Base-by-base conservation (phyloP, 1,140 invertebrate genomes). In the Brachystomella parvula region DNA sequence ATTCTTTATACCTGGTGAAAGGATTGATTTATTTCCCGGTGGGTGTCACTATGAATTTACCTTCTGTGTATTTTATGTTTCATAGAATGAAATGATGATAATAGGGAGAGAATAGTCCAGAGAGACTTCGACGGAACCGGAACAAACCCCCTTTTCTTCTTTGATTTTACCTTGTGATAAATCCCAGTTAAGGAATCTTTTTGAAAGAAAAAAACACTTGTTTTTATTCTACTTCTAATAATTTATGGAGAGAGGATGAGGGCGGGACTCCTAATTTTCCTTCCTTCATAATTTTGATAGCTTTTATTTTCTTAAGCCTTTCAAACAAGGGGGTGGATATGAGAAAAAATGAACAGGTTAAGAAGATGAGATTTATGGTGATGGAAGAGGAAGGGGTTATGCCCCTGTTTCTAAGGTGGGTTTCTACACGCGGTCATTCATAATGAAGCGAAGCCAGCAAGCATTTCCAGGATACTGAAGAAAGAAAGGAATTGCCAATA, bases 261-360 rank as follows among this genome's bases (percentile, higher is more conserved):
- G 49, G 49, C 12, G 24, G 49, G 49, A 17, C 24, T 39, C 35
- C 6, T 39, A 26, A 53, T 53, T 53, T 53, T 53, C 15, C 21
- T 53, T n/a, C n/a, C n/a, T 53, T 53, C 49, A 53, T 19, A 53
- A 53, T 53, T 53, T 53, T 53, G 24, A 53, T 53, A 53, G 24
- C 49, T 53, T 53, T 24, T 6, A 26, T 19, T 53, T 53, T 24
- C 24, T 26, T 19, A 15, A 53, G 6, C 24, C 35, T 9, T 39
- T 39, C 35, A 6, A n/a, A n/a, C n/a, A n/a, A n/a, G n/a, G n/a
- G n/a, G n/a, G n/a, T n/a, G 6, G 6, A 39, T 39, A 9, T 39
- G 35, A 39, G 35, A 19, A 19, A 39, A 39, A 19, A 39, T 9
- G n/a, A n/a, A n/a, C n/a, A n/a, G n/a, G n/a, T n/a, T n/a, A n/a